Conservation (phyloP, 2,113 vertebrate species). For the Rhineura floridana region DNA sequence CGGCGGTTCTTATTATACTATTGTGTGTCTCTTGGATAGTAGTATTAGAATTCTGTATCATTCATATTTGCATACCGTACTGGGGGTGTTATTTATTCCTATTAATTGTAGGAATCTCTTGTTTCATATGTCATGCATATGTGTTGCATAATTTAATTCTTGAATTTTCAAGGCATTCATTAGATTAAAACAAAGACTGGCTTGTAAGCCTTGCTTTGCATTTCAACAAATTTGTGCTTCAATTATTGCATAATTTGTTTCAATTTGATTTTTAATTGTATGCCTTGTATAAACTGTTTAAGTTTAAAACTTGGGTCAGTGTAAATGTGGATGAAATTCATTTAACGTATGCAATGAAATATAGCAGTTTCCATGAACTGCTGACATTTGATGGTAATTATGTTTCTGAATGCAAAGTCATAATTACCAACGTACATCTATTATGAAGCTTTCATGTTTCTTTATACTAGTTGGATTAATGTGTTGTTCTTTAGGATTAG, state of each 20-base stretch:
- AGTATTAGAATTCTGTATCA: constrained; percentile 54
- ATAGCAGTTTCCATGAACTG: not conserved
- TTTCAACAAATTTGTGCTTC: not conserved
- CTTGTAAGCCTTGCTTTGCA: constrained; percentile 30
- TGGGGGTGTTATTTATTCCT: constrained; percentile 27
- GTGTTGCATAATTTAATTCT: not conserved
- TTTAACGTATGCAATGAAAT: constrained; percentile 9
- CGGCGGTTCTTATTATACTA: constrained; percentile 81
- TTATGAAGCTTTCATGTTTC: constrained; percentile 24
- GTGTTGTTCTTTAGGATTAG: not conserved
- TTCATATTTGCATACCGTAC: constrained; percentile 50
- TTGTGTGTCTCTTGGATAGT: constrained; percentile 72
- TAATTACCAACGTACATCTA: constrained; percentile 20
- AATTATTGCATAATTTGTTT: constrained; percentile 38
- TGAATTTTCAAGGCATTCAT: constrained; percentile 12
- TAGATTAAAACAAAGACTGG: constrained; percentile 33
- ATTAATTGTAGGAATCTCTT: constrained; percentile 26
- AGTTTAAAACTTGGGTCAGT: constrained; percentile 36
- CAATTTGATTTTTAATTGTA: constrained; percentile 20
- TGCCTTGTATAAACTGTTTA: constrained; percentile 45
- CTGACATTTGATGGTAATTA: constrained; percentile 19
- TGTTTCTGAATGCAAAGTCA: constrained; percentile 33
- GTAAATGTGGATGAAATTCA: not conserved
- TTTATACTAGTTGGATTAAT: constrained; percentile 28
- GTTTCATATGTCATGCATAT: constrained; percentile 8